Evolutionary conservation across 2,113 vertebrate species (phyloP).

Genomic region (Maylandia zebra): DNA sequence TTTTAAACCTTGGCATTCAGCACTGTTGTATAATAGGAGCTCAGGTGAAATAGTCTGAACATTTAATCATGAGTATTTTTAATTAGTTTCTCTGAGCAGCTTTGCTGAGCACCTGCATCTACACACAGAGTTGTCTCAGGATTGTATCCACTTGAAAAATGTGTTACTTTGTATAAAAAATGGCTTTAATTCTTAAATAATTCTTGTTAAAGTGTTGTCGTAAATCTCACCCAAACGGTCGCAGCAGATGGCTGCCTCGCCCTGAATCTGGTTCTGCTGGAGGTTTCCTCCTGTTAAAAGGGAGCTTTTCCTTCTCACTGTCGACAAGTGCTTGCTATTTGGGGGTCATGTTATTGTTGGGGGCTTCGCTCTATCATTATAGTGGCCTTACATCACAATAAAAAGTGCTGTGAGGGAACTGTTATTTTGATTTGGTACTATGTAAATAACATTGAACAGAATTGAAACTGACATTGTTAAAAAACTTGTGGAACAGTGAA

Average conservation of each 20-base stretch:
- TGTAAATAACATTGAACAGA: background rate
- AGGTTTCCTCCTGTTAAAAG: background rate
- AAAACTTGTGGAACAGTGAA: background rate
- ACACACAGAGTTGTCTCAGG: background rate
- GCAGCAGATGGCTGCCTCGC: background rate
- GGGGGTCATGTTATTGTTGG: background rate
- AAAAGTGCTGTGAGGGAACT: background rate
- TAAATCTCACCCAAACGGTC: fast-evolving
- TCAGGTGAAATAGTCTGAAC: background rate
- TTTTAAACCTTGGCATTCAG: background rate
- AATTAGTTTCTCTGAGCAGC: background rate
- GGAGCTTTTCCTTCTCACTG: background rate
- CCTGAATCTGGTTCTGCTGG: background rate
- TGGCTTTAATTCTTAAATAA: background rate
- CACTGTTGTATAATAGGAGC: background rate
- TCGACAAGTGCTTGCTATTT: background rate
- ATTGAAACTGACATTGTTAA: fast-evolving
- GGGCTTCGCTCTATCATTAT: fast-evolving
- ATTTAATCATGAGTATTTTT: background rate
- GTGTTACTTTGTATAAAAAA: background rate
- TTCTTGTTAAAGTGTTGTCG: background rate
- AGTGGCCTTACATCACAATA: background rate
- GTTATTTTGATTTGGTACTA: background rate
- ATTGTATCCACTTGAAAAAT: background rate
- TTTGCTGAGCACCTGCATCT: background rate